These are phyloP conservation scores for Drosophila parvula DNA, from an alignment of 1,140 invertebrate genomes.

Conservation along the genomic window DNA sequence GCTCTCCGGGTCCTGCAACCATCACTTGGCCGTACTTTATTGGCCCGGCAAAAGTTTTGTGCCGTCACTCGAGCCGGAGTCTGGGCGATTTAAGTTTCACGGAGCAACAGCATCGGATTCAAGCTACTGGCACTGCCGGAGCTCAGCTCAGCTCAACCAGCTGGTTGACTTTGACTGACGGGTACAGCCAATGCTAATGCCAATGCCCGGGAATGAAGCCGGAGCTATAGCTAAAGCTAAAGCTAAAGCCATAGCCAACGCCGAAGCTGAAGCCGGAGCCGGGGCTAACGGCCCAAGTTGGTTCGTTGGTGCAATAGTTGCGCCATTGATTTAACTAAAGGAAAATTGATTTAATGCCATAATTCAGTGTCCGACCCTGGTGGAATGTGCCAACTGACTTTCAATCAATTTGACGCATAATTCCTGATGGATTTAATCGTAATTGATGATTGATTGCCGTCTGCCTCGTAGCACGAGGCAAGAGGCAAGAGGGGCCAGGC, in stretches of 20 bases:
- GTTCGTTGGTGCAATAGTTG: conserved; percentile 59
- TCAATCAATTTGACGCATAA: conserved; percentile 84
- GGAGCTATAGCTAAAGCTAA: neutral
- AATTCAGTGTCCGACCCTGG: conserved; percentile 54
- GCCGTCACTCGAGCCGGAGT: conserved; percentile 56
- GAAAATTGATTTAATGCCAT: conserved; percentile 76
- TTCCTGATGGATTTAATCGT: conserved; percentile 84
- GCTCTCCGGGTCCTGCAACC: conserved; percentile 7
- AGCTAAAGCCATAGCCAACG: neutral
- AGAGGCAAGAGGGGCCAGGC: conserved; percentile 8
- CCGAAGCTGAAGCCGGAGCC: conserved; percentile 4
- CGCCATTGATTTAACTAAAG: conserved; percentile 68
- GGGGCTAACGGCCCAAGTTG: conserved; percentile 15
- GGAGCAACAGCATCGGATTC: conserved; percentile 12
- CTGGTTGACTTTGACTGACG: conserved; percentile 65
- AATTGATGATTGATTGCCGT: conserved; percentile 83
- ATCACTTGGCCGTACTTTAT: conserved; percentile 46
- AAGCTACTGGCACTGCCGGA: neutral
- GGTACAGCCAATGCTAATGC: conserved; percentile 47
- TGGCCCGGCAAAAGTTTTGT: conserved; percentile 60
- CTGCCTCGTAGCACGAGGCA: conserved; percentile 5
- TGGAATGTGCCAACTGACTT: conserved; percentile 76
- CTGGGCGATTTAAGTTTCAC: conserved; percentile 58
- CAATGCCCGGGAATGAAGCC: conserved; percentile 11
- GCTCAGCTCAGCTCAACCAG: conserved; percentile 30